phyloP scores from a whole-genome alignment of 2,113 vertebrate genomes.

The Oxyura jamaicensis region DNA sequence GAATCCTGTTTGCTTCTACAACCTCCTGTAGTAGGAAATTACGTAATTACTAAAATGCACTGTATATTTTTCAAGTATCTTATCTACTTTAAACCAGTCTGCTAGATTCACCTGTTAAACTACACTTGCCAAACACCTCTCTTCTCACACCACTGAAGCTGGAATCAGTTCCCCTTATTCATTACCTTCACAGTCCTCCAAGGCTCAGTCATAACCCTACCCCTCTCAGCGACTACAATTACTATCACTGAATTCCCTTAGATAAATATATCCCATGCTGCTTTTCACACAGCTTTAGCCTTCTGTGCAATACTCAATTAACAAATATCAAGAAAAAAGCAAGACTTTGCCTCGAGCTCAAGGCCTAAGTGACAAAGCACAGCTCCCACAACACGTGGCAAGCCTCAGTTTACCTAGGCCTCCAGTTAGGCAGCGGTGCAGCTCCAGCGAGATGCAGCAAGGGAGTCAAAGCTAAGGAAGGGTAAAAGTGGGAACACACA shows the following conservation, averaged over 20 bases:
- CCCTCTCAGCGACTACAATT: background rate
- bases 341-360: background rate
- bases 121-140: background rate
- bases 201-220: no score
- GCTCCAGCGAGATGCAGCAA: accelerated
- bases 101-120: background rate
- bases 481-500: background rate
- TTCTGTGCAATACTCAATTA: accelerated
- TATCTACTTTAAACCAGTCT: background rate
- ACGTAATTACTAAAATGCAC: background rate
- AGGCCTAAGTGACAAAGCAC: background rate
- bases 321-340: accelerated
- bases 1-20: background rate
- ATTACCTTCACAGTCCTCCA: background rate
- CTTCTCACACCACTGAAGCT: background rate
- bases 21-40: background rate
- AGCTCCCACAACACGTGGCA: accelerated
- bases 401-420: background rate
- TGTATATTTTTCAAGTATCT: background rate
- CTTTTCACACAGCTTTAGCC: background rate
- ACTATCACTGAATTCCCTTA: accelerated
- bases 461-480: accelerated
- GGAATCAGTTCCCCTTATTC: no score
- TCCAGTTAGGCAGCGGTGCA: accelerated
- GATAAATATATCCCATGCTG: accelerated